Conservation (phyloP, 2,888 invertebrate genomes). For the Trissonchulus sp. region DNA sequence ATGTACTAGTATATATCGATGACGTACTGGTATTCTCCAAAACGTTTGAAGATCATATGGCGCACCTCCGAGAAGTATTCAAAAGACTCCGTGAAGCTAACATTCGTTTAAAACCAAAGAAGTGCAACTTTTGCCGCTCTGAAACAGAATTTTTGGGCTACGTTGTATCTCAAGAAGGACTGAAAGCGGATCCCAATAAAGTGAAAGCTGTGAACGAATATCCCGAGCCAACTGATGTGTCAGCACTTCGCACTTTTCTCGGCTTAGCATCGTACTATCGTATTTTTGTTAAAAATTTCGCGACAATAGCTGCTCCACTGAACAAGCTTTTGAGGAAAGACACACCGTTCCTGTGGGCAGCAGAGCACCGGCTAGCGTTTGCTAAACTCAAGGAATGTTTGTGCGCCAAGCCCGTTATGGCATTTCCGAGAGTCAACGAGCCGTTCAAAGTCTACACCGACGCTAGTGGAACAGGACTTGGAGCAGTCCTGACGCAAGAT, state of each 20-base stretch:
- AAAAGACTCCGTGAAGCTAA: constrained; percentile 1
- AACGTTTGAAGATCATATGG: background rate
- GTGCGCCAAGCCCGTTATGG: constrained; percentile 11
- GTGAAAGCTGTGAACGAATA: background rate
- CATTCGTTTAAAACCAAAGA: background rate
- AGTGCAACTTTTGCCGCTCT: background rate
- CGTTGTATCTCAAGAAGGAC: constrained; percentile 11
- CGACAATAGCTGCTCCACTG: constrained; percentile 15
- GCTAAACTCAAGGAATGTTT: constrained; percentile 8
- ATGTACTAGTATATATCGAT: constrained; percentile 9
- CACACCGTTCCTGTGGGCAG: constrained; percentile 22
- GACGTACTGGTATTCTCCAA: constrained; percentile 9
- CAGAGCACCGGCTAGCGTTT: constrained; percentile 15
- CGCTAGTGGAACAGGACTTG: background rate
- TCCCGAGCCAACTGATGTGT: background rate
- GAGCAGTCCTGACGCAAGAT: constrained; percentile 12
- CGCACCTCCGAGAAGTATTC: background rate
- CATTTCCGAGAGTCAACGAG: constrained; percentile 25
- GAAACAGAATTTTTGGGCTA: background rate
- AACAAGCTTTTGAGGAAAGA: constrained; percentile 6
- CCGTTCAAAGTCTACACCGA: constrained; percentile 6
- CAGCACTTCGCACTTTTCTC: background rate
- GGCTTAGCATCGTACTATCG: constrained; percentile 23
- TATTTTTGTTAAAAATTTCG: constrained; percentile 13
- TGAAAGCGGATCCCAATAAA: constrained; percentile 16